phyloP scores from a whole-genome alignment of 2,888 invertebrate genomes.

The Callosobruchus maculatus region DNA sequence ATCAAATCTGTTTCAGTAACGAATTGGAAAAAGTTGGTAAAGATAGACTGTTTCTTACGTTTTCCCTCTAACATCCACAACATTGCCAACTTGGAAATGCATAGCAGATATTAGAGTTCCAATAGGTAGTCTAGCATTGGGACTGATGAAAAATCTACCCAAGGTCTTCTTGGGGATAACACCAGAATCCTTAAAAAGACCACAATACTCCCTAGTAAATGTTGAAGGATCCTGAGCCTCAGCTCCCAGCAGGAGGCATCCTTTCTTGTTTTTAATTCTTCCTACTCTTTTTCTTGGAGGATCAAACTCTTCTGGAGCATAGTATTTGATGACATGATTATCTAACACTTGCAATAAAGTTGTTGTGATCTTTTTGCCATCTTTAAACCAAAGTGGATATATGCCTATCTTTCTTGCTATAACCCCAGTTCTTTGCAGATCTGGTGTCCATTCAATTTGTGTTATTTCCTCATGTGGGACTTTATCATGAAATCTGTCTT shows the following conservation, averaged over 20 bases:
- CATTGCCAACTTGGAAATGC: conserved; percentile 89
- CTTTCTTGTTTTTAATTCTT: conserved; percentile 52
- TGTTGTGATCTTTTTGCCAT: conserved; percentile 72
- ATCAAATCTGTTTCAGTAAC: too few species aligned
- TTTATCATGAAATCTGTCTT: conserved; percentile 56
- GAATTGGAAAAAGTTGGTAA: too few species aligned
- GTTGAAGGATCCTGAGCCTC: conserved; percentile 77
- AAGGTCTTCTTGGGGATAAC: conserved; percentile 84
- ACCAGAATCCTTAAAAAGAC: conserved; percentile 83
- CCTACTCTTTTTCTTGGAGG: conserved; percentile 53
- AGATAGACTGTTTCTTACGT: conserved; percentile 83
- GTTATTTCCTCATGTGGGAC: conserved; percentile 25
- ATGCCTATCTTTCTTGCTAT: conserved; percentile 90
- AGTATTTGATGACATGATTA: conserved; percentile 92
- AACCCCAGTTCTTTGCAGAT: conserved; percentile 71
- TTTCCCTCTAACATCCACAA: conserved; percentile 85
- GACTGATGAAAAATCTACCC: conserved; percentile 77
- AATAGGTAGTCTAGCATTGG: conserved; percentile 75
- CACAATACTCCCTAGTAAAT: conserved; percentile 87
- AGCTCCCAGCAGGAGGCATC: conserved; percentile 81
- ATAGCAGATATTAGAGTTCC: conserved; percentile 88
- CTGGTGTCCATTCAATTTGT: conserved; percentile 60
- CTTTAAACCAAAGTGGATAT: conserved; percentile 86
- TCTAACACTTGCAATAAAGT: conserved; percentile 88
- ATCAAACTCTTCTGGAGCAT: conserved; percentile 74